These are phyloP conservation scores for Cyclura pinguis DNA, from an alignment of 2,797 vertebrate species.

Conservation along the genomic window DNA sequence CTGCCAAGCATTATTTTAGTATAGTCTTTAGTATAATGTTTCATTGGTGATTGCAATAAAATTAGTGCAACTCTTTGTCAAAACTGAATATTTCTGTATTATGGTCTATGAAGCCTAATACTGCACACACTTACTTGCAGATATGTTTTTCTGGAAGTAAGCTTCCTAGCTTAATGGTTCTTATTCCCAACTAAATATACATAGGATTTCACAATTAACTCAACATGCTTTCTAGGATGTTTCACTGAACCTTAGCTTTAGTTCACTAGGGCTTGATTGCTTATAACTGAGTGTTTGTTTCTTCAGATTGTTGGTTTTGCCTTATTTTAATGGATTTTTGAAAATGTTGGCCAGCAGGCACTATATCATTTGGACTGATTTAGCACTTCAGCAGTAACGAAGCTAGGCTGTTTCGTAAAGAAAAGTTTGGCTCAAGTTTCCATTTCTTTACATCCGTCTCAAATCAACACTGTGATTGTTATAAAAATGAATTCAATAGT, in stretches of 20 bases:
- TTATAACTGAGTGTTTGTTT: not conserved
- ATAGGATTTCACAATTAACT: not conserved
- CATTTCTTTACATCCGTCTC: conserved; percentile 46
- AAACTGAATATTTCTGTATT: not conserved
- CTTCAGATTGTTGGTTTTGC: not conserved
- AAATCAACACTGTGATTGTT: conserved; percentile 34
- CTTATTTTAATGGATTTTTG: not conserved
- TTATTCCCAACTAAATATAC: not conserved
- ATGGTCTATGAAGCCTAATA: not conserved
- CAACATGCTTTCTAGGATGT: not conserved
- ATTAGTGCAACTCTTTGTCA: not conserved
- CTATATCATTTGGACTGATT: not conserved
- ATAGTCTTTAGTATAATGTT: not conserved
- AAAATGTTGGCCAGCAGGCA: not conserved
- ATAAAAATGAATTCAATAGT: conserved; percentile 19
- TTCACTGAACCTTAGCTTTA: not conserved
- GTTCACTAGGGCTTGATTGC: not conserved
- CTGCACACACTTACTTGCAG: not conserved
- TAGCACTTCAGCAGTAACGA: not conserved
- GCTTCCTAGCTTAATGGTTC: not conserved
- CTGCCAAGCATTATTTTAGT: not conserved
- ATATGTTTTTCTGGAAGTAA: not conserved
- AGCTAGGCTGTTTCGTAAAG: not conserved
- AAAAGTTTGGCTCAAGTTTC: conserved; percentile 35
- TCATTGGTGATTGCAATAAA: not conserved